These are phyloP conservation scores for Zoanthus solanderi DNA, from an alignment of 92 coral and sea anemone genomes.

Conservation along the genomic window DNA sequence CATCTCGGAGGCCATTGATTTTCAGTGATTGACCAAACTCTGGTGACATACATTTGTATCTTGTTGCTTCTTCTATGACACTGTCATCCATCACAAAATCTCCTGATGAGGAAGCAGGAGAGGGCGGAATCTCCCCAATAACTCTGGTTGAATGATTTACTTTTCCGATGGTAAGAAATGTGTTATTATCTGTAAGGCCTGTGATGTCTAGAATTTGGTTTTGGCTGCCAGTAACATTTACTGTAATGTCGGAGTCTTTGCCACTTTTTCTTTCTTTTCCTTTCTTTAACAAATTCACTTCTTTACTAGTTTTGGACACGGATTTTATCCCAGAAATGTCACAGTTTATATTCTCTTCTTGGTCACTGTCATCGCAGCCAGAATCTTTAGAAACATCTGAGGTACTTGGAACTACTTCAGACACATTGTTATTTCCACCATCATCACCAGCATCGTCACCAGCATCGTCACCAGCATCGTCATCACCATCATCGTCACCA, in stretches of 20 bases:
- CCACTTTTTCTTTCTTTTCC: neutral
- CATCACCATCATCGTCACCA: neutral
- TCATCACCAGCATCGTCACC: too few relatives aligned
- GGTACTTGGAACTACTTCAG: neutral
- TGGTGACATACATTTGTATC: conserved; percentile 83
- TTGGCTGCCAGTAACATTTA: neutral
- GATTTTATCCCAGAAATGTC: neutral
- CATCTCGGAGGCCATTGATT: neutral
- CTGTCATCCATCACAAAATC: conserved; percentile 73
- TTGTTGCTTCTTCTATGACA: conserved; percentile 63
- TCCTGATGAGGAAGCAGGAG: conserved; percentile 42
- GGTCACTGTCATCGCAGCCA: neutral
- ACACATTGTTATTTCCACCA: conserved; percentile 19
- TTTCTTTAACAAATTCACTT: neutral
- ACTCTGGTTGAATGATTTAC: conserved; percentile 8
- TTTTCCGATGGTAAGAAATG: conserved; percentile 79
- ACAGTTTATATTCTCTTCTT: neutral
- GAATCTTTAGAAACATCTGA: neutral
- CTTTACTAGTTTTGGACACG: neutral
- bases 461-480: conserved; percentile 31
- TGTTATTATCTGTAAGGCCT: conserved; percentile 46
- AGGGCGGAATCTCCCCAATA: conserved; percentile 15
- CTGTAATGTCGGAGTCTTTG: neutral
- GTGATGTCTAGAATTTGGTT: conserved; percentile 3
- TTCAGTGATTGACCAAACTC: conserved; percentile 63